A percentile compares a stretch with the other conserved stretches of the same genome.
Conservation (phyloP, 2,113 vertebrate genomes). For the Platichthys stellatus region DNA sequence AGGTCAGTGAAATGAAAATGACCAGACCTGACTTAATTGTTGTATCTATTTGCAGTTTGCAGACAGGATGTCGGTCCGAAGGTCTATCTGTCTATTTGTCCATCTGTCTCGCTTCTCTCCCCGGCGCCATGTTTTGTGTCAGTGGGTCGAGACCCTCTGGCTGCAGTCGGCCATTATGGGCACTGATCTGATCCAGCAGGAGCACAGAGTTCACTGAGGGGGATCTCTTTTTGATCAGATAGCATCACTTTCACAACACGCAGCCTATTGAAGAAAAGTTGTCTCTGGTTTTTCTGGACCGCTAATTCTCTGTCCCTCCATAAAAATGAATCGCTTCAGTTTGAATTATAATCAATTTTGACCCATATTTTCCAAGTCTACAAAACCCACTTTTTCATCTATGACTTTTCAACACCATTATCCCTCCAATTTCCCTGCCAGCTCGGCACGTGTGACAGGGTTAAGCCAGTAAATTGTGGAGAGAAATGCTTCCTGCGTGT, state of each 20-base stretch:
- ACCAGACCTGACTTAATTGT: constrained; percentile 79
- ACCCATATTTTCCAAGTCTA: neutral
- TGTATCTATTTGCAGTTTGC: constrained; percentile 75
- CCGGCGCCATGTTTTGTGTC: constrained; percentile 57
- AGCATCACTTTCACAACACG: constrained; percentile 68
- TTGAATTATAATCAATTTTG: neutral
- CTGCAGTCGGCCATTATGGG: constrained; percentile 43
- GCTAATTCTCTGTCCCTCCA: neutral
- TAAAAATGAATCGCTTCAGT: neutral
- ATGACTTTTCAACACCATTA: constrained; percentile 11
- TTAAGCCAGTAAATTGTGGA: constrained; percentile 74
- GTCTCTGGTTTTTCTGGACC: constrained; percentile 11
- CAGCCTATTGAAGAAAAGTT: constrained; percentile 15
- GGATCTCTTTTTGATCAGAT: constrained; percentile 50
- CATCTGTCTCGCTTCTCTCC: constrained; percentile 61
- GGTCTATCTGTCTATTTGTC: constrained; percentile 71
- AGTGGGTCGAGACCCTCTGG: constrained; percentile 55
- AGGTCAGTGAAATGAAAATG: constrained; percentile 78
- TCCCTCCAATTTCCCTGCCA: constrained; percentile 82
- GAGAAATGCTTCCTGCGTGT: constrained; percentile 72
- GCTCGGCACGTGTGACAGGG: constrained; percentile 86
- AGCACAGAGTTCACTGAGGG: constrained; percentile 34
- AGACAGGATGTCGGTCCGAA: constrained; percentile 74
- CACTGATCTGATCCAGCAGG: constrained; percentile 67
- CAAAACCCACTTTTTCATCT: neutral